Base-by-base conservation (phyloP, 2,113 vertebrate species). In the Chaetodon auriga region DNA sequence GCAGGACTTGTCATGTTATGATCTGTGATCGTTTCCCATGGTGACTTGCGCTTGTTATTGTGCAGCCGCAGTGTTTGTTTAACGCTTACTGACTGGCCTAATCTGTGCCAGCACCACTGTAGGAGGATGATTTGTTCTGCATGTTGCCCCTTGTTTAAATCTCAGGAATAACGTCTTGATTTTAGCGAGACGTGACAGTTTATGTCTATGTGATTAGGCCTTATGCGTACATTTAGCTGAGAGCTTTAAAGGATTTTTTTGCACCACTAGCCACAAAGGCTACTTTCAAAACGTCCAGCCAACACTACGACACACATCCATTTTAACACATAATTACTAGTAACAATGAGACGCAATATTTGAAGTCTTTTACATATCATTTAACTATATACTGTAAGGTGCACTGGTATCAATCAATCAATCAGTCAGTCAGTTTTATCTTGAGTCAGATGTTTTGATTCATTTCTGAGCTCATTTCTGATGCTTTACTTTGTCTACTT, bases 91-190 rank as follows among this genome's bases (percentile, higher is more conserved):
- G 6, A 65, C 35, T 21, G 16, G 48, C 5, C 4, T 23, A n/a
- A 69, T 69, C 68, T 69, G 66, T 36, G 21, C 72, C 13, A 41
- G 60, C 21, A 60, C 12, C 13, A 36, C 23, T 55, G 36, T 51
- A 51, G 46, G 45, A 45, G 23, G 30, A 30, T 35, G 25, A 16
- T 13, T 46, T 19, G 10, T 51, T 68, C 12, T 68, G 25, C 48
- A 13, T n/a, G 36, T 23, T 23, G 6, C 12, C 21, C 12, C 12
- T 23, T 64, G 62, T 45, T 64, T 64, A 45, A 64, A 23, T 43
- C 38, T n/a, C 36, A 9, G 30, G 35, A 62, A 62, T 38, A 62
- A 62, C 12, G 9, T 19, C 35, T 36, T 61, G 15, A 61, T 61
- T 60, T 18, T 18, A 62, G 18, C 18, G 38, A 21, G 6, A 62